phyloP scores from a whole-genome alignment of 1,140 invertebrate genomes.

The Lordiphosa mommai region DNA sequence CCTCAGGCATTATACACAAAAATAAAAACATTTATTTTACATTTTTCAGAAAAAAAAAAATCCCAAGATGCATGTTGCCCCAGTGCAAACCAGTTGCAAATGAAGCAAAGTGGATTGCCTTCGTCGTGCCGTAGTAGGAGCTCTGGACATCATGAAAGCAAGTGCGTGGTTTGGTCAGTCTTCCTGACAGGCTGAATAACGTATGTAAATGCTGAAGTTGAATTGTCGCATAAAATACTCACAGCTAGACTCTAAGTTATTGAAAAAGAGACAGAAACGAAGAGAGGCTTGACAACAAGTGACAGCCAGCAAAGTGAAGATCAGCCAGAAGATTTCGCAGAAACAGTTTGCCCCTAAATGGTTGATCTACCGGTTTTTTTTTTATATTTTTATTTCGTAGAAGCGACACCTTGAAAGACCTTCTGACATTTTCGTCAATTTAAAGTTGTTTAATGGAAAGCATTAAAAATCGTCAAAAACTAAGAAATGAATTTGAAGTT shows the following conservation, averaged over 20 bases:
- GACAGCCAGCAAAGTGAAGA: constrained; percentile 10
- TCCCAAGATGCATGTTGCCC: constrained; percentile 26
- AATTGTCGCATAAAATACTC: constrained; percentile 39
- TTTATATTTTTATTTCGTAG: not conserved
- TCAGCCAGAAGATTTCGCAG: constrained; percentile 43
- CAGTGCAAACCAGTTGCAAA: constrained; percentile 45
- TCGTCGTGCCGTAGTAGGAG: constrained; percentile 15
- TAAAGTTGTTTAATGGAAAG: not conserved
- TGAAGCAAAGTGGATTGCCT: constrained; percentile 51
- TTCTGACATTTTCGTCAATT: constrained; percentile 41
- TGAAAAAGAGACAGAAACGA: constrained; percentile 3
- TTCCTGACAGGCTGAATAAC: constrained; percentile 35
- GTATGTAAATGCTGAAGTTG: constrained; percentile 61
- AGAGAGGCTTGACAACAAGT: constrained; percentile 16
- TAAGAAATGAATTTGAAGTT: not conserved
- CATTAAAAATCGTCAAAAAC: not conserved
- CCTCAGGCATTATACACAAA: constrained; percentile 1
- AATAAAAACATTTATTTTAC: constrained; percentile 34
- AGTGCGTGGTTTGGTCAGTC: constrained; percentile 13
- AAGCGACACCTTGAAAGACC: constrained; percentile 48
- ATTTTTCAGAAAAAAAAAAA: constrained; percentile 42
- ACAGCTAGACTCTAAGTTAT: not conserved
- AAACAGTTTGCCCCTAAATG: constrained; percentile 20
- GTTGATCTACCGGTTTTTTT: constrained; percentile 54
- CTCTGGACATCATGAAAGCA: constrained; percentile 1